Conservation (phyloP, 2,797 vertebrate species). For the Hyperoplus lanceolatus region DNA sequence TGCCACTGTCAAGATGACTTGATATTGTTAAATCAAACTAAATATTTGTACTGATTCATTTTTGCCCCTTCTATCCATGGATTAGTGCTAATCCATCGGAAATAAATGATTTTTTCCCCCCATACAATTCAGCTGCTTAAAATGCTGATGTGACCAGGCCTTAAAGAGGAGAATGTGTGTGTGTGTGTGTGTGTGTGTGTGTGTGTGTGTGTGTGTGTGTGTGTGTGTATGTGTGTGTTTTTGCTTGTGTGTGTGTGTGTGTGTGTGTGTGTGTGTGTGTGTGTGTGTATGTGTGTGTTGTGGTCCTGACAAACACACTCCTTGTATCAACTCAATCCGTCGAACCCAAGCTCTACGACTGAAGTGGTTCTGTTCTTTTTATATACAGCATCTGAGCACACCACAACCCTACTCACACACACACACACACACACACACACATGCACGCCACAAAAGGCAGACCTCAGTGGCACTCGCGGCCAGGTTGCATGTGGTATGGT, state of each 20-base stretch:
- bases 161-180: too few species aligned
- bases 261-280: constrained; percentile 17
- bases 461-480: constrained; percentile 52
- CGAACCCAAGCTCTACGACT: constrained; percentile 33
- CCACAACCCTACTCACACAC: constrained; percentile 33
- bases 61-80: too few species aligned
- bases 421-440: constrained; percentile 15
- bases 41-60: not conserved
- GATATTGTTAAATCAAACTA: not conserved
- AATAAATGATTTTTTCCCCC: too few species aligned
- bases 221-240: too few species aligned
- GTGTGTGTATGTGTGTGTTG: constrained; percentile 27
- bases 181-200: too few species aligned
- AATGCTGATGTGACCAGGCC: not conserved
- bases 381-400: constrained; percentile 55
- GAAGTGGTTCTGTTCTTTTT: constrained; percentile 73
- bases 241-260: too few species aligned
- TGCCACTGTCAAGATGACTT: not conserved
- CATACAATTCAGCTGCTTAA: not conserved
- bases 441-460: constrained; percentile 48
- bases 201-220: too few species aligned
- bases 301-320: constrained; percentile 28
- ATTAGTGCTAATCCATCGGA: too few species aligned
- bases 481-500: constrained; percentile 64
- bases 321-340: constrained; percentile 46